These are phyloP conservation scores for Dicyema japonicum DNA, from an alignment of 1,140 invertebrate species.

Conservation along the genomic window DNA sequence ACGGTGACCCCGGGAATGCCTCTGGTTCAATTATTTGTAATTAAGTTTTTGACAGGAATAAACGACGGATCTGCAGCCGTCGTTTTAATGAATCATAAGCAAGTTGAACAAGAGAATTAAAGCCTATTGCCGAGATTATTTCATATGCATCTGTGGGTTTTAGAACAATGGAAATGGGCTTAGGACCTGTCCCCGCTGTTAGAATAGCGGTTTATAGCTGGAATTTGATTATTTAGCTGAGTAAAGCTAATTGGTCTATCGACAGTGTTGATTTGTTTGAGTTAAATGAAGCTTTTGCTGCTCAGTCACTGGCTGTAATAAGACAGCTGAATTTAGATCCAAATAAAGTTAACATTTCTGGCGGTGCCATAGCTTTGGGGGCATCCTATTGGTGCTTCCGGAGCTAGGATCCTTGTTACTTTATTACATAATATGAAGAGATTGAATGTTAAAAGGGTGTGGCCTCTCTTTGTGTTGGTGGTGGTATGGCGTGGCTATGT, in stretches of 20 bases:
- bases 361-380: slow-evolving; percentile 57
- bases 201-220: no score
- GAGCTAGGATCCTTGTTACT: slow-evolving; percentile 24
- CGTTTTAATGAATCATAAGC: slow-evolving; percentile 29
- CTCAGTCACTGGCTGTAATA: slow-evolving; percentile 15
- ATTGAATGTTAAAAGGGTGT: slow-evolving; percentile 30
- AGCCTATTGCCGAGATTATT: slow-evolving; percentile 11
- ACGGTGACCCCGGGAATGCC: slow-evolving; percentile 19
- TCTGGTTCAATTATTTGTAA: no score
- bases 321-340: slow-evolving; percentile 30
- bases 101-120: slow-evolving; percentile 22
- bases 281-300: slow-evolving; percentile 22
- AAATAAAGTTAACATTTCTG: slow-evolving; percentile 27
- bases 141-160: slow-evolving; percentile 16
- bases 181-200: slow-evolving; percentile 17
- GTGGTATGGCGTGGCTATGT: no score
- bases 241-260: slow-evolving; percentile 35
- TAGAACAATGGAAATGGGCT: slow-evolving; percentile 20
- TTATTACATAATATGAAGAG: slow-evolving; percentile 11
- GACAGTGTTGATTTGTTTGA: slow-evolving; percentile 20
- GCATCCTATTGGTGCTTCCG: slow-evolving; percentile 51
- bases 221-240: no score
- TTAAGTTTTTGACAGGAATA: no score
- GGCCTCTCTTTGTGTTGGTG: slow-evolving; percentile 48
- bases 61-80: slow-evolving; percentile 54